phyloP scores from a whole-genome alignment of 1,140 invertebrate species.

The Gryllus bimaculatus region DNA sequence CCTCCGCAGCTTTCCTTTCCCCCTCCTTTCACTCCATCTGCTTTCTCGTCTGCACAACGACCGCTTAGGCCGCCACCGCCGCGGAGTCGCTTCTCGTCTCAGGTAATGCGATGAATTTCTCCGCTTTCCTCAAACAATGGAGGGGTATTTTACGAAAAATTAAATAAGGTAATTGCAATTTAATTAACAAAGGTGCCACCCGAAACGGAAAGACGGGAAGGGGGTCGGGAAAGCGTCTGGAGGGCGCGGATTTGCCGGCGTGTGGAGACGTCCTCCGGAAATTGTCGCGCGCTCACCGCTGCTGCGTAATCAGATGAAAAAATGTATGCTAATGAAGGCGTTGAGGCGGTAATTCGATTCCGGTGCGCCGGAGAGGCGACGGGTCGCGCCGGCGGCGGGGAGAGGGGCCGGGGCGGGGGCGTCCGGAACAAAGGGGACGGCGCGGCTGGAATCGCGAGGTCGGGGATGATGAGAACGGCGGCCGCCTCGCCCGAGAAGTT shows the following conservation, averaged over 20 bases:
- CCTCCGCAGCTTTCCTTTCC: too few relatives aligned
- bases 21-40: too few relatives aligned
- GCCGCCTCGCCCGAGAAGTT: too few relatives aligned
- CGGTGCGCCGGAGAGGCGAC: neutral
- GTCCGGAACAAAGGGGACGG: too few relatives aligned
- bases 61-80: too few relatives aligned
- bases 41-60: too few relatives aligned
- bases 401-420: too few relatives aligned
- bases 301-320: neutral
- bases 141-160: neutral
- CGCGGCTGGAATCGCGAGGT: too few relatives aligned
- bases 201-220: neutral
- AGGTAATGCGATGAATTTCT: conserved; percentile 4
- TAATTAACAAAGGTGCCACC: neutral
- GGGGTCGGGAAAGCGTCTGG: neutral
- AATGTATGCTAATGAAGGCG: neutral
- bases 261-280: neutral
- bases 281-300: neutral
- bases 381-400: too few relatives aligned
- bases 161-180: conserved; percentile 6
- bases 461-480: too few relatives aligned
- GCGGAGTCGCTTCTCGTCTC: neutral
- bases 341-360: neutral
- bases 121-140: neutral
- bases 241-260: neutral